A percentile compares a stretch with the other conserved stretches of the same genome.
These are phyloP conservation scores for Barnardius zonarius DNA, from an alignment of 2,113 vertebrate genomes.

Conservation along the genomic window DNA sequence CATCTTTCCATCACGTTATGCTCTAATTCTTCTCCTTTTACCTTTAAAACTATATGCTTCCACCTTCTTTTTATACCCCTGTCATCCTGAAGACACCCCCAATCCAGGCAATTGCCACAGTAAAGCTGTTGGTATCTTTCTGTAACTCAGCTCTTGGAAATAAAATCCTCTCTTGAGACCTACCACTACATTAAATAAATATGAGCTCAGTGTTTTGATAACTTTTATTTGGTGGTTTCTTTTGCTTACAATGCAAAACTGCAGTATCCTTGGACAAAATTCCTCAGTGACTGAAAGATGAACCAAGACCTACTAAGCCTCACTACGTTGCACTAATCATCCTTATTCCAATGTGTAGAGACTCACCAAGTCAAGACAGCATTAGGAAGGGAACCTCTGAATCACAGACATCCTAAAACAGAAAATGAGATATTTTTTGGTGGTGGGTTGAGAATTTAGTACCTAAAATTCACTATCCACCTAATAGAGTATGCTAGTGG, in stretches of 20 bases:
- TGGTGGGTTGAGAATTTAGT: neutral
- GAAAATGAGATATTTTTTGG: neutral
- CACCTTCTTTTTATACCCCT: constrained; percentile 1
- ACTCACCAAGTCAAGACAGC: neutral
- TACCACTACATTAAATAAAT: neutral
- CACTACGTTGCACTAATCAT: neutral
- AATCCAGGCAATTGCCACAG: neutral
- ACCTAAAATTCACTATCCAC: neutral
- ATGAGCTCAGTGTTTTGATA: neutral
- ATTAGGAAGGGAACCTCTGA: neutral
- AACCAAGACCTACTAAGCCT: neutral
- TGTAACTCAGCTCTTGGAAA: neutral
- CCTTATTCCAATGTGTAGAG: neutral
- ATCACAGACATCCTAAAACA: neutral
- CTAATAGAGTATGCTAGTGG: neutral
- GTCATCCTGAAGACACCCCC: neutral
- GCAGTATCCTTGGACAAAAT: neutral
- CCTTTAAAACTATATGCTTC: constrained; percentile 8
- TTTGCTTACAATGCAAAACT: neutral
- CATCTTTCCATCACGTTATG: neutral
- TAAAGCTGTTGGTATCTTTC: neutral
- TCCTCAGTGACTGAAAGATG: neutral
- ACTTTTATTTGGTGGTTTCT: constrained; percentile 5
- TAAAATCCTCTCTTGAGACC: neutral
- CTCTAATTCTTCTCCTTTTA: constrained; percentile 21